phyloP scores from a whole-genome alignment of 1,140 invertebrate genomes.

The Macrobrachium rosenbergii region DNA sequence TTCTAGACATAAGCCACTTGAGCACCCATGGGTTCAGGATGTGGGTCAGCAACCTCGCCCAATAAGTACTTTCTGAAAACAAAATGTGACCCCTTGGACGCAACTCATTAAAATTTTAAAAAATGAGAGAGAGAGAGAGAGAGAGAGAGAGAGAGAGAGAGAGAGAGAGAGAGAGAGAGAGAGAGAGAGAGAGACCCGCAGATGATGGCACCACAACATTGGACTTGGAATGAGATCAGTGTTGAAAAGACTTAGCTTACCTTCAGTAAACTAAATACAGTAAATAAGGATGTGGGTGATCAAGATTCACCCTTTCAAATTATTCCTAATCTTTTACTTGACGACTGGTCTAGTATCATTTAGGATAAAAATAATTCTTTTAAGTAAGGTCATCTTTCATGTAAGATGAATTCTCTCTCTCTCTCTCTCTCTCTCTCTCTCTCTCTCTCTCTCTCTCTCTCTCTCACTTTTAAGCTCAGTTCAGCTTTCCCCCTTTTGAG shows the following conservation, averaged over 20 bases:
- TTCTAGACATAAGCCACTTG: no score
- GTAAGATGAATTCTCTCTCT: neutral
- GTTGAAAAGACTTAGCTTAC: no score
- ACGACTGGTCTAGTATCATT: neutral
- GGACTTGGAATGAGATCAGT: no score
- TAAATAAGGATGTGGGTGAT: no score
- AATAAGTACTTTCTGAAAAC: no score
- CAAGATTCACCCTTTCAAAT: neutral
- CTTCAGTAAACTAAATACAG: no score
- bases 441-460: neutral
- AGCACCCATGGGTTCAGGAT: no score
- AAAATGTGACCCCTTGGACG: no score
- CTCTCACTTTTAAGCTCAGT: neutral
- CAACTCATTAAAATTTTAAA: no score
- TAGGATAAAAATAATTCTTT: neutral
- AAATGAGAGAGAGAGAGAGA: no score
- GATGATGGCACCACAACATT: neutral
- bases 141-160: slow-evolving; percentile 20
- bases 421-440: neutral
- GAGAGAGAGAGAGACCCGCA: neutral
- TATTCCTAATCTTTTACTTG: neutral
- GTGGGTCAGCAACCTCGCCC: no score
- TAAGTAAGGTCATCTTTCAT: no score
- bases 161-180: slow-evolving; percentile 26
- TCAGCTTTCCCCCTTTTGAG: neutral